These are phyloP conservation scores for Cynodonichthys magdalenae DNA, from an alignment of 2,797 vertebrate genomes.

Conservation along the genomic window DNA sequence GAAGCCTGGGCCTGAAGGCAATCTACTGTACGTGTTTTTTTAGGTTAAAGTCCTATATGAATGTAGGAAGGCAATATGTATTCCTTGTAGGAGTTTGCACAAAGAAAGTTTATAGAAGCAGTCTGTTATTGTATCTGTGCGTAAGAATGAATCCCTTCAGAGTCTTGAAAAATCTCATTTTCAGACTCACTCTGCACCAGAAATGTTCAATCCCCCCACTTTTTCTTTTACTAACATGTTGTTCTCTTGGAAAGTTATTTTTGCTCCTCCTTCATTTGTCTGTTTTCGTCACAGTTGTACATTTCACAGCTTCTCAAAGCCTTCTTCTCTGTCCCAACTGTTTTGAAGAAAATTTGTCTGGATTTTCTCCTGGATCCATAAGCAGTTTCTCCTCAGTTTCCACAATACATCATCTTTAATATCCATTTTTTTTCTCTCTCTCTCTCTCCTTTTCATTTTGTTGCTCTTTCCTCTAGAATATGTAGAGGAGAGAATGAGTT, in stretches of 20 bases:
- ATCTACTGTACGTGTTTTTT: too few species aligned
- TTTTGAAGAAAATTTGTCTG: constrained; percentile 67
- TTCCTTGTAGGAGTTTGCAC: too few species aligned
- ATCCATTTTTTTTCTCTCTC: constrained; percentile 43
- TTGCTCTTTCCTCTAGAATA: constrained; percentile 33
- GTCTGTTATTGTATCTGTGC: not conserved
- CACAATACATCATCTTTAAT: constrained; percentile 73
- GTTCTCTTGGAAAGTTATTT: constrained; percentile 37
- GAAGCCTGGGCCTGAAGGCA: too few species aligned
- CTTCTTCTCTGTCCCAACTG: constrained; percentile 46
- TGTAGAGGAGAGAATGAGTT: constrained; percentile 45
- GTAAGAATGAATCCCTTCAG: constrained; percentile 12
- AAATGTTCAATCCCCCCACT: constrained; percentile 7
- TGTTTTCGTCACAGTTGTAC: constrained; percentile 9
- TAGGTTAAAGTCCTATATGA: too few species aligned
- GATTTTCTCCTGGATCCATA: constrained; percentile 64
- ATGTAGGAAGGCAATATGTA: too few species aligned
- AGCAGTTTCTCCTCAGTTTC: constrained; percentile 60
- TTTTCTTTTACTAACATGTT: constrained; percentile 37
- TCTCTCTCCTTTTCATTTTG: constrained; percentile 30
- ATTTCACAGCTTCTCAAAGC: constrained; percentile 31
- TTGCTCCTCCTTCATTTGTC: constrained; percentile 6
- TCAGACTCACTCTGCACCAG: constrained; percentile 20
- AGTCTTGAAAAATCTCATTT: constrained; percentile 8
- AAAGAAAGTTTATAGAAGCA: too few species aligned